Conservation (phyloP, 2,113 vertebrate genomes). For the Halcyon senegalensis region DNA sequence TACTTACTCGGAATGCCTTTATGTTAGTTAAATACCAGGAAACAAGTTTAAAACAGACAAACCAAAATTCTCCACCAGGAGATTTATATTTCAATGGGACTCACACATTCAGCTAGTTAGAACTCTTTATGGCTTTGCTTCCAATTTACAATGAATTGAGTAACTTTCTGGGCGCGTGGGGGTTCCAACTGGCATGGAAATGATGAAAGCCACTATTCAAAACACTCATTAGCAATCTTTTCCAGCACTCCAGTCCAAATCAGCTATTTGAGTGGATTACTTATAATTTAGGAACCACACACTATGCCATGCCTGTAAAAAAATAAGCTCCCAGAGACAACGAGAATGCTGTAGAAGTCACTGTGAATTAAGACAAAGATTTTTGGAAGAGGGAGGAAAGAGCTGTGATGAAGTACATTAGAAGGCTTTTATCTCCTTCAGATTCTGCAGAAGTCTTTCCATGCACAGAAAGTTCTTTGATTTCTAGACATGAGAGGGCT, state of each 20-base stretch:
- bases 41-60: constrained; percentile 9
- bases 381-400: background rate
- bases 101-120: background rate
- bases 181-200: constrained; percentile 3
- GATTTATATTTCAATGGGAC: background rate
- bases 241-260: constrained; percentile 17
- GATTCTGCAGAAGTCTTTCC: background rate
- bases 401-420: background rate
- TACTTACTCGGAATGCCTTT: background rate
- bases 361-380: background rate
- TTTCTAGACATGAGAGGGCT: background rate
- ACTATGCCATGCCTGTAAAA: background rate
- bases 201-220: background rate
- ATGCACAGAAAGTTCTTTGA: background rate
- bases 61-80: background rate
- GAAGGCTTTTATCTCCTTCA: background rate
- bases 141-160: background rate
- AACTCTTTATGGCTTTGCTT: background rate
- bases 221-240: constrained; percentile 24
- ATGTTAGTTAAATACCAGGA: constrained; percentile 8
- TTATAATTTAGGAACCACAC: constrained; percentile 7
- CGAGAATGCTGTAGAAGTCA: background rate
- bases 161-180: background rate
- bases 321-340: background rate
- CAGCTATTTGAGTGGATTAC: background rate